A percentile compares a stretch with the other conserved stretches of the same genome.
Conservation (phyloP, 2,888 invertebrate species). For the Catocala fraxini region DNA sequence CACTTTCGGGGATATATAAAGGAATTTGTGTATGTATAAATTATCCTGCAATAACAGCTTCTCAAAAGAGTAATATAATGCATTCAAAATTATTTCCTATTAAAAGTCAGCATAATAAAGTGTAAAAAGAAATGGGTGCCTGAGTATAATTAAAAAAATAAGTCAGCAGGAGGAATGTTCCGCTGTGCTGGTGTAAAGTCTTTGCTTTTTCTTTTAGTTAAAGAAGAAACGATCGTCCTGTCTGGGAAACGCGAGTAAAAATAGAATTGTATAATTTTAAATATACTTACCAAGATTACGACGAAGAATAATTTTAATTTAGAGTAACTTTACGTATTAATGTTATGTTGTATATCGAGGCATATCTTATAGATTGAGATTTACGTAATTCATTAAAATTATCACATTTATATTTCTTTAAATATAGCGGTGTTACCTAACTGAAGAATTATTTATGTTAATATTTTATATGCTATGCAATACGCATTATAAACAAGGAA, state of each 20-base stretch:
- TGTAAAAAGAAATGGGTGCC: background rate
- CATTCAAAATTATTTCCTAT: background rate
- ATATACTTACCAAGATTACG: too few relatives aligned
- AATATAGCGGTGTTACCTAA: too few relatives aligned
- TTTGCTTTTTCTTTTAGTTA: background rate
- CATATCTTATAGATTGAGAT: too few relatives aligned
- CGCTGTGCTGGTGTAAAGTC: background rate
- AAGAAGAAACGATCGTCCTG: background rate
- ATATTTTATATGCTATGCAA: too few relatives aligned
- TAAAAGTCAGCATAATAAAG: background rate
- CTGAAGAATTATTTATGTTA: too few relatives aligned
- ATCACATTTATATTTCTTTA: too few relatives aligned
- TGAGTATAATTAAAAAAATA: slow-evolving; percentile 1
- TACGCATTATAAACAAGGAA: too few relatives aligned
- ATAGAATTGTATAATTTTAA: background rate
- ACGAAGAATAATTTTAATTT: too few relatives aligned
- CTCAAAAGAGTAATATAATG: background rate
- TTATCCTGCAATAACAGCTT: background rate
- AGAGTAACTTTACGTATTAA: too few relatives aligned
- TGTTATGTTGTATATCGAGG: too few relatives aligned
- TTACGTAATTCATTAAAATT: too few relatives aligned
- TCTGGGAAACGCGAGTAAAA: background rate
- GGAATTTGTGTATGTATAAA: background rate
- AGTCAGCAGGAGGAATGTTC: background rate
- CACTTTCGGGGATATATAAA: too few relatives aligned